Base-by-base conservation (phyloP, 2,113 vertebrate species). In the Epinephelus cyanopodus region DNA sequence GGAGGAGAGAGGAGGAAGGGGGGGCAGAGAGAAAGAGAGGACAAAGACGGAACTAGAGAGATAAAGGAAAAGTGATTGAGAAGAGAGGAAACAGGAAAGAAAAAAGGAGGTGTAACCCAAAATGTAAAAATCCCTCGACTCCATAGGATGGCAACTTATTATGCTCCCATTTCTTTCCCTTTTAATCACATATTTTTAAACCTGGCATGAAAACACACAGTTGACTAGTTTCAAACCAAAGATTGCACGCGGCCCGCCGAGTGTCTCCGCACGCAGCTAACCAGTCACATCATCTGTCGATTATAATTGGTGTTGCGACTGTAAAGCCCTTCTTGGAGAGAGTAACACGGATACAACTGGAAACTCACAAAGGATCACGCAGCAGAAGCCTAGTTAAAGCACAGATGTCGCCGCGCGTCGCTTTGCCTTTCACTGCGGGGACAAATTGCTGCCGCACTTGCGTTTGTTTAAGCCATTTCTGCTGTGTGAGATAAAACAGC, bases 391-490 rank as follows among this genome's bases (percentile, higher is more conserved):
- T 2, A 6, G 74, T 60, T 0, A 15, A 45, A 45, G 64, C 62
- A 1, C 79, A 60, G 73, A 79, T 33, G 82, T 27, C 10, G 5
- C 69, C 3, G 6, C 19, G 33, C 6, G 58, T 14, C 0, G 11
- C 64, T 25, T 56, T n/a, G 47, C 21, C 23, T 52, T 48, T 77
- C 75, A 70, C 78, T 1, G 5, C 6, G 0, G 82, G 68, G 53
- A 63, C 68, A 63, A 86, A 89, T 69, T 48, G 42, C 70, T 13
- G 47, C 64, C 12, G 39, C 76, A 21, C 57, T 78, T 17, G 6
- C 73, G 84, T 89, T 81, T 83, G 74, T 79, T 70, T n/a, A 69
- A 87, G 74, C 70, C 70, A 29, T 71, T 73, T 79, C 78, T 89
- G 89, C 47, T 84, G 47, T 6, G 61, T 0, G 23, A 88, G 83